Conservation (phyloP, 2,113 vertebrate species). For the Neotoma lepida region DNA sequence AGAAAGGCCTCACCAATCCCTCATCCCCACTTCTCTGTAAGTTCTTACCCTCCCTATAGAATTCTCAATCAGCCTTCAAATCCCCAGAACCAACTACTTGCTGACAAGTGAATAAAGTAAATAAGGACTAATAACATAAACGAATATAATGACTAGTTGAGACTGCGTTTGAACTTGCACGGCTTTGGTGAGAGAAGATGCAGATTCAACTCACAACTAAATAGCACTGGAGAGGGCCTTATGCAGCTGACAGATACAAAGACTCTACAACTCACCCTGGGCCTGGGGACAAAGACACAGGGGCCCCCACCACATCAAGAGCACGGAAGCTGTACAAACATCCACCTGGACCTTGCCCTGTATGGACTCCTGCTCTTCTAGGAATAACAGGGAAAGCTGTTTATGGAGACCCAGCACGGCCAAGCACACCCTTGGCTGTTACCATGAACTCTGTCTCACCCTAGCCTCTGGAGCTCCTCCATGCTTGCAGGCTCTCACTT, state of each 20-base stretch:
- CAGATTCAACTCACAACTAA: accelerated
- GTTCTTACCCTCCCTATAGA: accelerated
- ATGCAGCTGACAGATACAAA: accelerated
- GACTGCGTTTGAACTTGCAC: accelerated
- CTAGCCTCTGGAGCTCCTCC: accelerated
- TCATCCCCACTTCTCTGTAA: accelerated
- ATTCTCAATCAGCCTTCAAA: background rate
- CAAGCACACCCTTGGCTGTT: background rate
- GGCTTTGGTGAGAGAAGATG: background rate
- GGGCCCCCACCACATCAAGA: background rate
- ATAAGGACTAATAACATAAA: background rate
- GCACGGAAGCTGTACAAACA: accelerated
- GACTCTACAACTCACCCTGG: accelerated
- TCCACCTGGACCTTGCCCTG: accelerated
- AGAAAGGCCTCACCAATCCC: background rate
- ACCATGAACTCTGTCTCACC: background rate
- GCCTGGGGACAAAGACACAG: accelerated
- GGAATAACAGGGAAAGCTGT: background rate
- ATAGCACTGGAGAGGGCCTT: accelerated
- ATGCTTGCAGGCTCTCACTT: accelerated
- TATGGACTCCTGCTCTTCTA: background rate
- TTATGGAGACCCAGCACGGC: accelerated
- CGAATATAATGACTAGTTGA: accelerated
- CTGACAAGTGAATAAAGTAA: background rate
- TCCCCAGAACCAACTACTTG: background rate